Evolutionary conservation across 2,797 vertebrate species (phyloP), one percentile per base, ranked within the genome.

Genomic region (Parotocinclus haroldoi): DNA sequence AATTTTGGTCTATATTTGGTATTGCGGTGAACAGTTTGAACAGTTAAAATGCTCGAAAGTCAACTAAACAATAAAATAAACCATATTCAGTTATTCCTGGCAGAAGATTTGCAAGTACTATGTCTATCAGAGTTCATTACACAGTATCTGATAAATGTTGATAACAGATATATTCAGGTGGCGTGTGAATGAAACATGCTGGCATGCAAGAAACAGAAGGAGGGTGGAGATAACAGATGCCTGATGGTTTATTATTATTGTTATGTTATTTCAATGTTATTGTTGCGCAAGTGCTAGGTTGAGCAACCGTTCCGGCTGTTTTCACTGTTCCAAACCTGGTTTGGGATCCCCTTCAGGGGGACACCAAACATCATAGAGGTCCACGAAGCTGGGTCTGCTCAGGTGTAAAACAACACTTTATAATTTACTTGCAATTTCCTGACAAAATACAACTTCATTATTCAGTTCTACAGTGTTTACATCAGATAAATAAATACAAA

Each of bases 141-240:
- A n/a, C 7, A 9, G 17, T 63, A 49, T 63, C 62, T 75, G 38
- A 12, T 14, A 69, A 67, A 75, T 52, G 76, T 49, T 63, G 59
- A n/a, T 12, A 9, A 50, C 10, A 69, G 50, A 72, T 63, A 54
- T 69, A 55, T 72, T 60, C 50, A 72, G 52, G 53, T 66, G 19
- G 27, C 40, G 63, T 18, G 17, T 62, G 66, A 72, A 75, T 66
- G 53, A 66, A 68, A 53, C 51, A 71, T 42, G 52, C 64, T 50
- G 52, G 44, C 13, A 39, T 18, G 38, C 10, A 27, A 63, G 16
- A 55, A 13, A 72, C 63, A 69, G 69, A 75, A 77, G 72, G 75
- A 69, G 42, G 63, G 45, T 14, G 53, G 58, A 69, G 69, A 77
- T 77, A 77, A 69, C 58, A 58, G 45, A 61, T 18, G 59, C 45